Base-by-base conservation (phyloP, 2,113 vertebrate species). In the Eulacestoma nigropectus region DNA sequence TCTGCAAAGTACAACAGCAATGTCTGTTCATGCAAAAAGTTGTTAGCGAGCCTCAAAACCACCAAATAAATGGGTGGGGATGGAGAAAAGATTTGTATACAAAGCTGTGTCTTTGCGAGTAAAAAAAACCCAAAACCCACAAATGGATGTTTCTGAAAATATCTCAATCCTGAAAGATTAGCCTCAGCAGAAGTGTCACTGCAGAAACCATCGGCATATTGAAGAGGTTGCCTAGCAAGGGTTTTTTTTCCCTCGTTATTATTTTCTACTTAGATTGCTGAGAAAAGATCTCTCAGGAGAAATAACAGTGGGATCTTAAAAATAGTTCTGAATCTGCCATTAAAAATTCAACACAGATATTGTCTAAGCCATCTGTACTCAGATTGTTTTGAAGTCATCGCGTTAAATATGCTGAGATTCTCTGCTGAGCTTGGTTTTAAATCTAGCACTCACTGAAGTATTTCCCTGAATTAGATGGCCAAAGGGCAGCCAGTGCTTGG, bases 91-190 rank as follows among this genome's bases (percentile, higher is more conserved):
- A 87, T 93, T 73, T 96, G 86, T 96, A 93, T 90, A 93, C 87
- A 94, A 87, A 96, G 82, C 91, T 92, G 77, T 90, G 77, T 75
- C 84, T 97, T 96, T 95, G 79, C 76, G 44, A 96, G 50, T 33
- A 90, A 95, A 85, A 91, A 97, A 94, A 65, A 4, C 7, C 3
- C 32, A 15, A 77, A 77, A 19, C 29, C 63, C 89, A 95, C 96
- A 97, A 97, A 96, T 97, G 83, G 80, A 79, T 94, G 90, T 96
- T 97, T 97, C 97, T 97, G 95, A 97, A 98, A 98, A 98, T 97
- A 98, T 97, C 98, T 98, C 98, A 97, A 97, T 98, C 94, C 93
- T 97, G 44, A 87, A 96, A 94, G 90, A 98, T 98, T 95, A 97
- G 89, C 97, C 95, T 97, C 96, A 96, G 95, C 96, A 97, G 78